phyloP scores from a whole-genome alignment of 2,113 vertebrate genomes.

The Neotragus pygmaeus region DNA sequence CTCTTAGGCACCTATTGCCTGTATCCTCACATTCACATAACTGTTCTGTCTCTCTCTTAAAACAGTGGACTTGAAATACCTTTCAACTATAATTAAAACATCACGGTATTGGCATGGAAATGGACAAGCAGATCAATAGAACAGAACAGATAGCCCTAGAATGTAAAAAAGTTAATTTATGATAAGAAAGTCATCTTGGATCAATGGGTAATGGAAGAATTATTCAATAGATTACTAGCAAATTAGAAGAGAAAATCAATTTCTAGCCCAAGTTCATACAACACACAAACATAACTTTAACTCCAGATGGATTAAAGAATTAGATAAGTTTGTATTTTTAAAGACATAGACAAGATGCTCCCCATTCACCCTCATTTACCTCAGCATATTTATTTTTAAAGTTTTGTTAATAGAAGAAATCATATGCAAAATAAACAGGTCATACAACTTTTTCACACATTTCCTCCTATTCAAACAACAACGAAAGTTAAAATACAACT shows the following conservation, averaged over 20 bases:
- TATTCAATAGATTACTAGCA: constrained; percentile 61
- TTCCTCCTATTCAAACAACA: constrained; percentile 16
- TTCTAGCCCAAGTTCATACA: constrained; percentile 53
- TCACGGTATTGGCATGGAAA: constrained; percentile 42
- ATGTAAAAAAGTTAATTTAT: constrained; percentile 70
- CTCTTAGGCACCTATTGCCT: background rate
- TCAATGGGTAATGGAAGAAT: constrained; percentile 66
- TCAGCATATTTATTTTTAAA: background rate
- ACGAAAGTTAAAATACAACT: background rate
- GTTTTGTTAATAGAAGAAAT: constrained; percentile 25
- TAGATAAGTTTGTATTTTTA: constrained; percentile 20
- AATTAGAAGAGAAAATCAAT: constrained; percentile 72
- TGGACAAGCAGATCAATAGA: constrained; percentile 59
- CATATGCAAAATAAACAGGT: background rate
- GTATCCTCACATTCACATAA: background rate
- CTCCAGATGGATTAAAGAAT: constrained; percentile 31
- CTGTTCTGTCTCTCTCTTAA: constrained; percentile 24
- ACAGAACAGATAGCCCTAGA: constrained; percentile 48
- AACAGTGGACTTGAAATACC: constrained; percentile 53
- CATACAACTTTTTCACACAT: background rate
- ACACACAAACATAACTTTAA: constrained; percentile 8
- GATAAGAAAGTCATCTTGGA: constrained; percentile 58
- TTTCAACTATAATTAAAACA: constrained; percentile 67
- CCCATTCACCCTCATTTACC: background rate
- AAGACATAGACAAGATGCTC: background rate